phyloP scores from a whole-genome alignment of 2,888 invertebrate species.

The Athripsodes cinereus region DNA sequence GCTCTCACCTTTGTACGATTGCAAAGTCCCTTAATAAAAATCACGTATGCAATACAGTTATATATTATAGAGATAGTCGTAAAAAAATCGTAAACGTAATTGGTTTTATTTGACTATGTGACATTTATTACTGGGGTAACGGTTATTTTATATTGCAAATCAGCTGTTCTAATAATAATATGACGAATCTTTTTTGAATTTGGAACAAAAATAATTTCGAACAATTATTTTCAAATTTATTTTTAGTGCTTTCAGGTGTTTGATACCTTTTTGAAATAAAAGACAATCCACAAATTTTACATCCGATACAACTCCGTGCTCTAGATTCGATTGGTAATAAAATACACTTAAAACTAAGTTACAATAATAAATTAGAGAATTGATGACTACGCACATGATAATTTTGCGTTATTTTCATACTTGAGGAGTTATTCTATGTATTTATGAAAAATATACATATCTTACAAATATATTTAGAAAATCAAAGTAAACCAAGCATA shows the following conservation, averaged over 20 bases:
- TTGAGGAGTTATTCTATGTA: no score
- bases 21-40: conserved; percentile 14
- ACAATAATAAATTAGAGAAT: no score
- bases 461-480: no score
- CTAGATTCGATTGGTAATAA: no score
- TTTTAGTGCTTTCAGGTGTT: neutral
- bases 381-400: no score
- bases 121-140: conserved; percentile 40
- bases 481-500: no score
- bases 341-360: no score
- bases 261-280: neutral
- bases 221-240: neutral
- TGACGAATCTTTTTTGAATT: neutral
- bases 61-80: conserved; percentile 6
- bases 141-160: conserved; percentile 13
- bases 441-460: no score
- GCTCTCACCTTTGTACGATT: conserved; percentile 3
- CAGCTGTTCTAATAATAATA: neutral
- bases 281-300: no score
- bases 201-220: neutral
- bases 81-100: conserved; percentile 48
- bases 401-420: no score
- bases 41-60: conserved; percentile 3
- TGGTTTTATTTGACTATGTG: conserved; percentile 54
- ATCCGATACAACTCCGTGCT: no score